Base-by-base conservation (phyloP, 2,113 vertebrate species). In the Ptilorrhoa leucosticta region DNA sequence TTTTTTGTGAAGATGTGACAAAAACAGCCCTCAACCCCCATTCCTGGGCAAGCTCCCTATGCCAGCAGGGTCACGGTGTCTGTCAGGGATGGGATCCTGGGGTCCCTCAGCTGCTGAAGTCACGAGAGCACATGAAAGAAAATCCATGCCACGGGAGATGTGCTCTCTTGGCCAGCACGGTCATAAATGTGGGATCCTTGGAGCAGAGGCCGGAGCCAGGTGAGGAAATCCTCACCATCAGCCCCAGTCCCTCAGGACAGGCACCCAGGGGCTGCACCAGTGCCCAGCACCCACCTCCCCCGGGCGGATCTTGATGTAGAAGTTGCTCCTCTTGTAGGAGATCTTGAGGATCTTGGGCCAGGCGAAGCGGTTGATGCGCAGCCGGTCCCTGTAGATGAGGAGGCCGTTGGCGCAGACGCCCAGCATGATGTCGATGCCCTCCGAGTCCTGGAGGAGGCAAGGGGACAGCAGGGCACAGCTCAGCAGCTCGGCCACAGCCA, bases 311-410 rank as follows among this genome's bases (percentile, higher is more conserved):
- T 99, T 99, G 95, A 99, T 99, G 97, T 99, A 99, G 96, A 99
- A 99, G 98, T 99, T 99, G 97, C 99, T 99, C 95, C 99, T 99
- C 94, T 99, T 99, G 64, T 99, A 99, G 57, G 99, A 99, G 95
- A 99, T 99, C 97, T 99, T 99, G n/a, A 99, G 99, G 95, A 99
- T 99, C 98, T 99, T 99, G 89, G 99, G 99, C 99, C 99, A 99
- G 92, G 99, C 99, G 1, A 99, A 99, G 79, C 99, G 99, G 96
- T 99, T 99, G 98, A 99, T 99, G 96, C 99, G 98, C 96, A 99
- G 98, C 44, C 99, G 98, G 89, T 99, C 99, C 31, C 99, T 98
- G 97, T 99, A 99, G 94, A 99, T 99, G 69, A 99, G 98, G 82
- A 99, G 98, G 56, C 99, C 99, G 0, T 99, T 99, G 98, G 99